Evolutionary conservation across 1,140 invertebrate genomes (phyloP).

Genomic region (Copidosoma floridanum): DNA sequence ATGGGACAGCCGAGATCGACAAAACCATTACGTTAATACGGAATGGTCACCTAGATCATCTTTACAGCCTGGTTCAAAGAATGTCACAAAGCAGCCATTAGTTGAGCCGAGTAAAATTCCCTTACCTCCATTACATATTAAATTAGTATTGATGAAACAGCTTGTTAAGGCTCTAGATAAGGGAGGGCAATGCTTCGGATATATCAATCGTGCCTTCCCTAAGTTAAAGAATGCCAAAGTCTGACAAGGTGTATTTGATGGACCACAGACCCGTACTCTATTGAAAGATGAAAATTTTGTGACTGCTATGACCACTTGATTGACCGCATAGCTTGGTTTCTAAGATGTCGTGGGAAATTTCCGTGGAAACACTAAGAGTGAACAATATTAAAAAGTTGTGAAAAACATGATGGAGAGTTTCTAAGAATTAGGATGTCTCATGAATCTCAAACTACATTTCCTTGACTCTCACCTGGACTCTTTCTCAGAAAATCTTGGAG

Average conservation of each 20-base stretch:
- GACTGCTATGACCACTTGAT: conserved; percentile 22
- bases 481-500: no score
- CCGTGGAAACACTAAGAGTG: no score
- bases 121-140: conserved; percentile 47
- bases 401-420: no score
- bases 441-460: no score
- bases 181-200: conserved; percentile 33
- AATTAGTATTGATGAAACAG: conserved; percentile 44
- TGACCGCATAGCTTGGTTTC: no score
- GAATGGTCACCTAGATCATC: neutral
- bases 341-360: no score
- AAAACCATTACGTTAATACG: neutral
- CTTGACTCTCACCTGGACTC: no score
- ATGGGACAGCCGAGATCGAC: neutral
- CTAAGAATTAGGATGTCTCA: no score
- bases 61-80: no score
- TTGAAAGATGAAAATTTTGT: conserved; percentile 25
- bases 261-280: conserved; percentile 15
- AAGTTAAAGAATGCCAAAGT: conserved; percentile 14
- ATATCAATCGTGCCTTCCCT: neutral
- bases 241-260: conserved; percentile 35
- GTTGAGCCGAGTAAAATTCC: conserved; percentile 36
- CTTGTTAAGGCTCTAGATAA: conserved; percentile 43
- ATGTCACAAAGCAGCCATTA: no score
- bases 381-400: no score